Conservation (phyloP, 2,113 vertebrate genomes). For the Ophiodon elongatus region DNA sequence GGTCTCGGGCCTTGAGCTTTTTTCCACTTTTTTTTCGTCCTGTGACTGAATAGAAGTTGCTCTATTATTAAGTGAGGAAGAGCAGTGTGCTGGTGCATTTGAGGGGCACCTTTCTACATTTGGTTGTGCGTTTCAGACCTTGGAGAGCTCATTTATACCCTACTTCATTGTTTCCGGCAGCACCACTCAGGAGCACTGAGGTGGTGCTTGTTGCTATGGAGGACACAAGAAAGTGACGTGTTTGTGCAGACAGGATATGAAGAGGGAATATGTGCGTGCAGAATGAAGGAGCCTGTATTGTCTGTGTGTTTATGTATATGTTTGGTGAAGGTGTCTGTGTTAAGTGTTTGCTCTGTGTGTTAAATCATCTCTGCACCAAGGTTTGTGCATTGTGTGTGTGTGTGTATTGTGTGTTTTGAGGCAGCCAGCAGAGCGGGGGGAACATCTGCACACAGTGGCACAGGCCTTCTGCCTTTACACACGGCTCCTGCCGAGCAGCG, state of each 20-base stretch:
- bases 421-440: constrained; percentile 74
- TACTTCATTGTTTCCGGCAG: constrained; percentile 67
- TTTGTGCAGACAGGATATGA: constrained; percentile 39
- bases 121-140: constrained; percentile 69
- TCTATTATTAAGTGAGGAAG: constrained; percentile 50
- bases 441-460: constrained; percentile 84
- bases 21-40: constrained; percentile 47
- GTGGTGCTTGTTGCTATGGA: constrained; percentile 73
- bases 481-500: constrained; percentile 73
- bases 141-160: constrained; percentile 76
- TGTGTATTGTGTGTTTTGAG: constrained; percentile 59
- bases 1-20: constrained; percentile 68
- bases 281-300: constrained; percentile 22
- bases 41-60: constrained; percentile 60
- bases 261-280: constrained; percentile 29
- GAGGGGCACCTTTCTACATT: constrained; percentile 71
- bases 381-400: constrained; percentile 55
- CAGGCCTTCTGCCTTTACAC: constrained; percentile 83
- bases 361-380: constrained; percentile 62
- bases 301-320: constrained; percentile 50
- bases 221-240: constrained; percentile 52
- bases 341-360: constrained; percentile 55
- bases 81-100: constrained; percentile 48
- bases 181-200: constrained; percentile 55
- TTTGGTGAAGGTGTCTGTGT: constrained; percentile 48